Evolutionary conservation across 2,797 vertebrate species (phyloP), one percentile per base, ranked within the genome.

Genomic region (Acanthurus tractus): DNA sequence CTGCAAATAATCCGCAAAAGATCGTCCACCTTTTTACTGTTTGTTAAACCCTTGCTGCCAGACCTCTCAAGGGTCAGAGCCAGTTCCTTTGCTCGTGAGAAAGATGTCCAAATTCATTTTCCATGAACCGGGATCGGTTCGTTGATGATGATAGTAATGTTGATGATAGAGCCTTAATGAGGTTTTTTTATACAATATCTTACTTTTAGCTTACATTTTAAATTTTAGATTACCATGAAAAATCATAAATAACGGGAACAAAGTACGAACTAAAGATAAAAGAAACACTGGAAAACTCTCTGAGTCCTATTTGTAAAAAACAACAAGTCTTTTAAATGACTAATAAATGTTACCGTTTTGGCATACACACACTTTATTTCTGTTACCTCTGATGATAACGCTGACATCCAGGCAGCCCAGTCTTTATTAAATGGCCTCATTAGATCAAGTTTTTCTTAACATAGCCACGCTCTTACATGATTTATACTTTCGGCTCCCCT

Each of bases 31-130:
- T 29, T 86, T 93, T 94, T 94, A 94, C 79, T 90, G 90, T 93
- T 94, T 96, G 94, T 95, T 95, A 77, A 87, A 89, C 76, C 67
- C 50, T 36, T 57, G 74, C 78, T 79, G 74, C 83, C 79, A 79
- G 71, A 50, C 56, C 82, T 75, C 64, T 55, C 22, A 56, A 70
- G 54, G 42, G 20, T 54, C 63, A 50, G 34, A 78, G 57, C 56
- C 65, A 55, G 53, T 63, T 84, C 50, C 42, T 64, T 57, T 49
- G 42, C 78, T 59, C 72, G 49, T 78, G 73, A 83, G 66, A 83
- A 85, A 81, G 18, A 70, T 6, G 59, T 18, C 17, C 23, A 38
- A 18, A 38, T 45, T 29, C 1, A 15, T 70, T 77, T 83, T 76
- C 36, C 74, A 61, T 62, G 57, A 12, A 29, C 2, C 25, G 22